Evolutionary conservation across 2,888 invertebrate species (phyloP).

Genomic region (Bombylius discolor): DNA sequence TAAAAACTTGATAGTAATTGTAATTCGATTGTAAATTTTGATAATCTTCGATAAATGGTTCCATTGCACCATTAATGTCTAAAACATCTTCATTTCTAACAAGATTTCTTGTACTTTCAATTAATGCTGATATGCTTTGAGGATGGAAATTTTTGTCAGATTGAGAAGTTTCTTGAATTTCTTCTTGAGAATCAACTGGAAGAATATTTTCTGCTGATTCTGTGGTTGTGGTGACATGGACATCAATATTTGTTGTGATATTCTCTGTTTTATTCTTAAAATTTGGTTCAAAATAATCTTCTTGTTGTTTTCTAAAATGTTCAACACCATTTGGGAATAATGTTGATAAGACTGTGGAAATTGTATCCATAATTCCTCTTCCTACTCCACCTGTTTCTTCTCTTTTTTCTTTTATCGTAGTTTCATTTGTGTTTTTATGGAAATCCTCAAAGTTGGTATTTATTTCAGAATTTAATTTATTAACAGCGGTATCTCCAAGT

Average conservation of each 20-base stretch:
- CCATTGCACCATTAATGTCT: conserved; percentile 45
- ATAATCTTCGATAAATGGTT: conserved; percentile 22
- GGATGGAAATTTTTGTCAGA: too few relatives aligned
- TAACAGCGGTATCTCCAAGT: conserved; percentile 39
- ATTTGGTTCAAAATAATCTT: neutral
- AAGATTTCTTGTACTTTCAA: conserved; percentile 31
- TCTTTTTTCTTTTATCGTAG: neutral
- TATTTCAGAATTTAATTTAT: conserved; percentile 11
- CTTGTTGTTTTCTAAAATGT: neutral
- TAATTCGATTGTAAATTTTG: conserved; percentile 4
- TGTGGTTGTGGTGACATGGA: too few relatives aligned
- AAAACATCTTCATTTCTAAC: conserved; percentile 51
- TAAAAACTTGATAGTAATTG: neutral
- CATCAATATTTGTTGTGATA: too few relatives aligned
- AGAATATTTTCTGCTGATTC: too few relatives aligned
- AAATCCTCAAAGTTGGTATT: neutral
- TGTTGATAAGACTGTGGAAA: neutral
- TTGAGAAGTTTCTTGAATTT: too few relatives aligned
- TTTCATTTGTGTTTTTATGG: too few relatives aligned
- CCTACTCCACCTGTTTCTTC: neutral
- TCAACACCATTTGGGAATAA: conserved; percentile 1
- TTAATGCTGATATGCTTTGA: neutral
- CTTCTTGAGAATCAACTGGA: too few relatives aligned
- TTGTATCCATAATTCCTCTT: neutral
- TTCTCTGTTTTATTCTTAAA: too few relatives aligned